Conservation (phyloP, 2,797 vertebrate genomes). For the Galaxias olidus region DNA sequence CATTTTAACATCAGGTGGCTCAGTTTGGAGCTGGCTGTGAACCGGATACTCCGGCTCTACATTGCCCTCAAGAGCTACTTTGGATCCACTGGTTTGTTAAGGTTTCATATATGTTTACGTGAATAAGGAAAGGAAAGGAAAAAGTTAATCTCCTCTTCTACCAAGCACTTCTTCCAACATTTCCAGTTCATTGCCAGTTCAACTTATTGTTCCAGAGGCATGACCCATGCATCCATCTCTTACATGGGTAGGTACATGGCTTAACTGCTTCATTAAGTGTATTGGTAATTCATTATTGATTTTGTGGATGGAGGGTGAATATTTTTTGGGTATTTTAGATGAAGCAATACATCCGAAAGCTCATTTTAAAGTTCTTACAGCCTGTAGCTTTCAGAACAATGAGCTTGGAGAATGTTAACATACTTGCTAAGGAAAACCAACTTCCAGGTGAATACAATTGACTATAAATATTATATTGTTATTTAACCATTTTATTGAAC, state of each 20-base stretch:
- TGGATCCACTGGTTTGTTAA: too few species aligned
- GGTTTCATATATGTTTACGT: too few species aligned
- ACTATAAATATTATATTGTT: too few species aligned
- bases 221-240: neutral
- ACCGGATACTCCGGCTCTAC: too few species aligned
- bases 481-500: neutral
- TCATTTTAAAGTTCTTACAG: conserved; percentile 1
- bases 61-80: too few species aligned
- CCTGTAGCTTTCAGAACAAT: conserved; percentile 10
- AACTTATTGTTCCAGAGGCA: neutral
- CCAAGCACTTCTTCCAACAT: conserved; percentile 3
- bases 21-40: too few species aligned
- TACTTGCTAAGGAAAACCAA: neutral
- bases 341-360: neutral
- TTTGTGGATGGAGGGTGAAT: neutral
- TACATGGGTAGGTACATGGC: conserved; percentile 3
- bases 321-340: conserved; percentile 5
- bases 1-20: too few species aligned
- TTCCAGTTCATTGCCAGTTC: neutral
- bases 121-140: too few species aligned
- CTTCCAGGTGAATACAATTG: conserved; percentile 3
- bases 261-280: neutral
- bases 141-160: too few species aligned
- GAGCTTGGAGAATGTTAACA: conserved; percentile 2
- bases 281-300: neutral